Percentiles rank a stretch among this genome's conserved stretches.
phyloP scores from a whole-genome alignment of 2,888 invertebrate species.

The Salticus scenicus region DNA sequence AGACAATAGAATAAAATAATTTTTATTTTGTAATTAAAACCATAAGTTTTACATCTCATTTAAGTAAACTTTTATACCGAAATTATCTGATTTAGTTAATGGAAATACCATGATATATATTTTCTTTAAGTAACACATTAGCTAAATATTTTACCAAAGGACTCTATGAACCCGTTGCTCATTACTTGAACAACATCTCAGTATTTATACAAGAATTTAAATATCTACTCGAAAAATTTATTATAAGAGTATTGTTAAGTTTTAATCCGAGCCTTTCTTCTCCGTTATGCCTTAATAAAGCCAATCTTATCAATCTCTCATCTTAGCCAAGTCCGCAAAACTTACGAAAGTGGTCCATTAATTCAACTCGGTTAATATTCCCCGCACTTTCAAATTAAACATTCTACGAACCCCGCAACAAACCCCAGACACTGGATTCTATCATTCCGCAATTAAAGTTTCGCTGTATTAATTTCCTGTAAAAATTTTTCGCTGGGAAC shows the following conservation, averaged over 20 bases:
- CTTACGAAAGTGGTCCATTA: constrained; percentile 10
- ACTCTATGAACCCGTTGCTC: not conserved
- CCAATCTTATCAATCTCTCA: constrained; percentile 19
- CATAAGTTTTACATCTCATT: too few relatives aligned
- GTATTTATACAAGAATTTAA: not conserved
- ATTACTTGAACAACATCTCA: not conserved
- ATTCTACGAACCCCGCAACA: not conserved
- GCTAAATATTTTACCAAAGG: not conserved
- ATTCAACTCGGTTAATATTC: constrained; percentile 2
- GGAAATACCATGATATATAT: too few relatives aligned
- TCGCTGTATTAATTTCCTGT: constrained; percentile 9
- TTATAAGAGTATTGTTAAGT: not conserved
- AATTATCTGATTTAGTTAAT: too few relatives aligned
- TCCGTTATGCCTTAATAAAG: not conserved
- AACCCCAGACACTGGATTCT: not conserved
- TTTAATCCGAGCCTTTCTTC: not conserved
- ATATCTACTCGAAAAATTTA: not conserved
- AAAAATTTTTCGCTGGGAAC: not conserved
- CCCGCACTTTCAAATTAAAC: not conserved
- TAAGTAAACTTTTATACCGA: too few relatives aligned
- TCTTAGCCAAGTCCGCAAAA: constrained; percentile 8
- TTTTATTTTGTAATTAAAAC: too few relatives aligned
- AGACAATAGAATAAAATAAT: too few relatives aligned
- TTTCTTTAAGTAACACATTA: not conserved
- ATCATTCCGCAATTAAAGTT: constrained; percentile 16